Conservation (phyloP, 2,113 vertebrate genomes). For the Psittacara wagleri region DNA sequence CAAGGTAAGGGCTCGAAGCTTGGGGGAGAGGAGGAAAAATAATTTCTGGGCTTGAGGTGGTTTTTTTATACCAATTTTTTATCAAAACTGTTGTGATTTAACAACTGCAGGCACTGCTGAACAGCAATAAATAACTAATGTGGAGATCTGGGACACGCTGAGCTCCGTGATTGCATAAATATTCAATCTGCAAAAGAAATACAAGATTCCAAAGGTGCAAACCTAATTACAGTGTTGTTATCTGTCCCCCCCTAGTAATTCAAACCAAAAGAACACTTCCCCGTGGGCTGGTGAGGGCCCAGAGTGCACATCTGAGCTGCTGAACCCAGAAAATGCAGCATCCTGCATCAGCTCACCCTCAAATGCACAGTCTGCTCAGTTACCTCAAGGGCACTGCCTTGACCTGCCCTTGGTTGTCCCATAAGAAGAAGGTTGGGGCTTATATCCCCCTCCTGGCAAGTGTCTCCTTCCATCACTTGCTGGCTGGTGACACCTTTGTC, state of each 20-base stretch:
- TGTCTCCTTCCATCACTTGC: background rate
- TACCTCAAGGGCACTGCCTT: too few relatives aligned
- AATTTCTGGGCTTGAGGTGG: background rate
- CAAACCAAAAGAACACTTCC: background rate
- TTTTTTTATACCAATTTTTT: background rate
- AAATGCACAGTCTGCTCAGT: background rate
- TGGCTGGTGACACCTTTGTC: background rate
- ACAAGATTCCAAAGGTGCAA: constrained; percentile 34
- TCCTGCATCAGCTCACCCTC: background rate
- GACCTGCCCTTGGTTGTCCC: background rate
- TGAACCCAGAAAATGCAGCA: background rate
- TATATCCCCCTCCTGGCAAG: background rate
- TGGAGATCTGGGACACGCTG: constrained; percentile 17
- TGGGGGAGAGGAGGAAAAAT: background rate
- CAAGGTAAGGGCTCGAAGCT: background rate
- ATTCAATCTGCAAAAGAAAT: constrained; percentile 37
- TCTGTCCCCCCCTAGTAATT: constrained; percentile 1
- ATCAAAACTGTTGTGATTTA: constrained; percentile 27
- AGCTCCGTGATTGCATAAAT: constrained; percentile 52
- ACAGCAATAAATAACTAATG: constrained; percentile 57
- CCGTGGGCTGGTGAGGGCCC: background rate
- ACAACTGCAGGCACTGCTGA: background rate
- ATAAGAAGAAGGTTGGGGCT: background rate
- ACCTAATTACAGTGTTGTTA: constrained; percentile 15
- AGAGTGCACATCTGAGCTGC: background rate